A percentile compares a stretch with the other conserved stretches of the same genome.
These are phyloP conservation scores for Drosophila falleni DNA, from an alignment of 2,888 invertebrate species.

Conservation along the genomic window DNA sequence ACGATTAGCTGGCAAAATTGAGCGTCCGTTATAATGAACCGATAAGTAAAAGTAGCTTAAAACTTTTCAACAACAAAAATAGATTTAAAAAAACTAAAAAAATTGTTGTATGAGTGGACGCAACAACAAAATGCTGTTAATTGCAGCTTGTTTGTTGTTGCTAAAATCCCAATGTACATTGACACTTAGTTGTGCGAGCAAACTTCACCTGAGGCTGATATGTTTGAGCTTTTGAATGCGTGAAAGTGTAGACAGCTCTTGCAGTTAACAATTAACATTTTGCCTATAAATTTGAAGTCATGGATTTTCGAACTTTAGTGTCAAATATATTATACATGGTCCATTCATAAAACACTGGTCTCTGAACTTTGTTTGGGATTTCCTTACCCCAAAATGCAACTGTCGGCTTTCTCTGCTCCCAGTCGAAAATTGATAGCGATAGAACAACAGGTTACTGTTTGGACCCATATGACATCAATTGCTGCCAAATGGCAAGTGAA, in stretches of 20 bases:
- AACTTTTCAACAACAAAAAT: conserved; percentile 53
- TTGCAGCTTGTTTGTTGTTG: conserved; percentile 57
- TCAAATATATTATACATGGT: conserved; percentile 30
- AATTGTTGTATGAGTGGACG: conserved; percentile 39
- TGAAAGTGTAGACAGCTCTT: conserved; percentile 64
- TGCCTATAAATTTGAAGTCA: conserved; percentile 62
- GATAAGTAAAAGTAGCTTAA: conserved; percentile 82
- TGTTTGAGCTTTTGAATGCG: conserved; percentile 35
- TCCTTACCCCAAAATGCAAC: conserved; percentile 17
- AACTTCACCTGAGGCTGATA: conserved; percentile 28
- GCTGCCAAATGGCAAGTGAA: conserved; percentile 50
- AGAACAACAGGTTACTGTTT: conserved; percentile 42
- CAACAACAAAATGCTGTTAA: conserved; percentile 64
- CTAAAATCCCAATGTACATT: conserved; percentile 58
- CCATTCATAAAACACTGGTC: conserved; percentile 32
- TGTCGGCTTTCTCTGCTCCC: conserved; percentile 44
- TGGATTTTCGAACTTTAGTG: conserved; percentile 57
- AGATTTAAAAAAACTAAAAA: conserved; percentile 14
- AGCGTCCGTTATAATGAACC: conserved; percentile 73
- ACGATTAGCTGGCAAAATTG: conserved; percentile 74
- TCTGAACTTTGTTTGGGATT: conserved; percentile 58
- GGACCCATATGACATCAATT: conserved; percentile 30
- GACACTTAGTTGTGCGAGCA: conserved; percentile 54
- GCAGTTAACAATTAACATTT: conserved; percentile 72
- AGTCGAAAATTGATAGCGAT: conserved; percentile 13